phyloP scores from a whole-genome alignment of 2,888 invertebrate species.

The Conomelus anceps region DNA sequence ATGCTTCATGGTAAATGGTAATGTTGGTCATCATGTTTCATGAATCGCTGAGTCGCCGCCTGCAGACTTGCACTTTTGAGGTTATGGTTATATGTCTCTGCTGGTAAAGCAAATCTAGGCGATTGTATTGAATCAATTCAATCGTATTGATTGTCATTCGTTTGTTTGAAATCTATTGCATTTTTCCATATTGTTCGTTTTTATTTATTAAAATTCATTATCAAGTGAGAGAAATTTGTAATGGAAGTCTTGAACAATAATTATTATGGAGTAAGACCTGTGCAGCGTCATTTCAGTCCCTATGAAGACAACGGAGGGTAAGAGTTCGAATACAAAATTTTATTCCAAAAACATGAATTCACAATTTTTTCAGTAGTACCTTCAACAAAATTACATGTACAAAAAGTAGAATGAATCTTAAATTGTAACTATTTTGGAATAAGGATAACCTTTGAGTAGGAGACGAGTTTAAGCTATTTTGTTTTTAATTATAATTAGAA shows the following conservation, averaged over 20 bases:
- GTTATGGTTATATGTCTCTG: not conserved
- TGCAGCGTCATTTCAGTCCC: slow-evolving; percentile 53
- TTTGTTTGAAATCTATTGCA: not conserved
- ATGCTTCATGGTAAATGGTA: not conserved
- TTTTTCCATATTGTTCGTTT: not conserved
- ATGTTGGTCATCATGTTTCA: not conserved
- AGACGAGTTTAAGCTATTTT: too few relatives aligned
- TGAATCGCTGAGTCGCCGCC: not conserved
- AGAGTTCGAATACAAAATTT: slow-evolving; percentile 33
- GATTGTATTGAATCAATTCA: too few relatives aligned
- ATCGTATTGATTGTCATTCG: not conserved
- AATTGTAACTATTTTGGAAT: too few relatives aligned
- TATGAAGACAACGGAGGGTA: slow-evolving; percentile 76
- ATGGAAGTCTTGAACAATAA: not conserved
- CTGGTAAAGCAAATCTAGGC: too few relatives aligned
- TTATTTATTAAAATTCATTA: too few relatives aligned
- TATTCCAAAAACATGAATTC: not conserved
- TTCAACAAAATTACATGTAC: too few relatives aligned
- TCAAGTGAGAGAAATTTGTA: not conserved
- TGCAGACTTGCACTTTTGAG: not conserved
- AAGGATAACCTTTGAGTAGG: too few relatives aligned
- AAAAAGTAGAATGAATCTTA: too few relatives aligned
- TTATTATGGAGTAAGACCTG: slow-evolving; percentile 37
- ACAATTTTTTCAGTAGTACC: too few relatives aligned
- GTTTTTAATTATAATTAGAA: too few relatives aligned